Conservation (phyloP, 2,888 invertebrate species). For the Ptychoptera contaminata region DNA sequence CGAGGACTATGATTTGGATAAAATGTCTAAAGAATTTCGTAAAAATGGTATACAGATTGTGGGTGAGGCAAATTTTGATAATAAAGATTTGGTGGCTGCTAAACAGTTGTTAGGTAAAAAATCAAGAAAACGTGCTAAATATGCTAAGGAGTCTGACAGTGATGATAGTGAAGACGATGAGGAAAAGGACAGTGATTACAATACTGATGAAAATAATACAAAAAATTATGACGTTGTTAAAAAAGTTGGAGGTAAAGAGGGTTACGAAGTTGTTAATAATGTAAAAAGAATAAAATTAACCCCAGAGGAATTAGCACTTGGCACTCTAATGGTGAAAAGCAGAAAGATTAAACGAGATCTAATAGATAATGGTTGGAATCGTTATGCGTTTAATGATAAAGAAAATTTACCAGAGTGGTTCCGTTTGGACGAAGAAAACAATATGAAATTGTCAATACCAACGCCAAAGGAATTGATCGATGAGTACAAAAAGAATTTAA, state of each 20-base stretch:
- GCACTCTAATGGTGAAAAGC: slow-evolving; percentile 78
- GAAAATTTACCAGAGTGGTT: slow-evolving; percentile 93
- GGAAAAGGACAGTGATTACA: slow-evolving; percentile 3
- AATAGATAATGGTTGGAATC: slow-evolving; percentile 81
- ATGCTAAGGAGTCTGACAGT: slow-evolving; percentile 16
- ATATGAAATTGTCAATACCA: slow-evolving; percentile 68
- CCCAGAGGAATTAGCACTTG: slow-evolving; percentile 82
- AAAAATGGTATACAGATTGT: slow-evolving; percentile 43
- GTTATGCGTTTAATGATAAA: slow-evolving; percentile 77
- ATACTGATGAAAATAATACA: slow-evolving; percentile 31
- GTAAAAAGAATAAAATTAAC: slow-evolving; percentile 51
- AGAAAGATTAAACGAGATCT: slow-evolving; percentile 82
- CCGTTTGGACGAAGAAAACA: slow-evolving; percentile 78
- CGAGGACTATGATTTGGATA: slow-evolving; percentile 75
- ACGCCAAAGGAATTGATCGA: slow-evolving; percentile 73
- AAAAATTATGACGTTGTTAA: slow-evolving; percentile 46
- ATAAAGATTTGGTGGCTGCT: slow-evolving; percentile 5
- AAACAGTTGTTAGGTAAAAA: slow-evolving; percentile 21
- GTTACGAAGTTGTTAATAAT: slow-evolving; percentile 2
- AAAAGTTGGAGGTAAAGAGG: slow-evolving; percentile 34
- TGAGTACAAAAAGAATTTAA: slow-evolving; percentile 66
- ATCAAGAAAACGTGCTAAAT: slow-evolving; percentile 23
- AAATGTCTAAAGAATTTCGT: slow-evolving; percentile 53
- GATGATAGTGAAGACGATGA: slow-evolving; percentile 13
- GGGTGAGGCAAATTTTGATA: slow-evolving; percentile 24